Evolutionary conservation across 2,888 invertebrate genomes (phyloP), one percentile per base, ranked within the genome.

Genomic region (Leptopterna dolabrata): DNA sequence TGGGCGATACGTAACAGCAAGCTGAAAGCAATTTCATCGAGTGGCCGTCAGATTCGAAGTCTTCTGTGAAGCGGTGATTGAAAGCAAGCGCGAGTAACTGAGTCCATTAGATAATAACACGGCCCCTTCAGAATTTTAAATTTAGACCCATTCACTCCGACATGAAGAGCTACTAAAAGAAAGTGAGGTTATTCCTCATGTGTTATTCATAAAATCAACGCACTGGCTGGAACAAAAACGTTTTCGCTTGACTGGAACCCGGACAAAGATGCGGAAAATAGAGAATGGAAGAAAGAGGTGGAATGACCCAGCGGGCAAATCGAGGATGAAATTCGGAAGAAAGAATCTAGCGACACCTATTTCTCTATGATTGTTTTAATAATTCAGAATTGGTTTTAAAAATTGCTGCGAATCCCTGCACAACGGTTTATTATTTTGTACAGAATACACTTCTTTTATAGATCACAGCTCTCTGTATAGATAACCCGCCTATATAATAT

Each of bases 161-260:
- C 13, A 45, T 16, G 41, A 78, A 27, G 45, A 78, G 45, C 1
- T n/a, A 16, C 41, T 14, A 78, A 27, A 45, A 41, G 27, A n/a
- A 24, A 24, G 63, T 27, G 24, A 43, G 78, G 78, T 45, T 45
- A 45, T 1, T 29, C 19, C 78, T 78, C 78, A 78, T 78, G 78
- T 24, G 78, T 78, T 78, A 78, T 78, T 78, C 78, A 78, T 78
- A 78, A 78, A 78, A 78, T 78, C 78, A 78, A 45, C 78, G 78
- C 36, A 27, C 45, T 4, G 27, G 24, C 16, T 78, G 78, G 45
- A 78, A 78, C 78, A 41, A 78, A 78, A 36, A 43, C 24, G 19
- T 78, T 78, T 76, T 78, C 36, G 16, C 41, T 73, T 36, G 41
- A 73, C 41, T 36, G 27, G 19, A 73, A 19, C n/a, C 36, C 36